Base-by-base conservation (phyloP, 2,888 invertebrate species). In the Lamellibrachia satsuma region DNA sequence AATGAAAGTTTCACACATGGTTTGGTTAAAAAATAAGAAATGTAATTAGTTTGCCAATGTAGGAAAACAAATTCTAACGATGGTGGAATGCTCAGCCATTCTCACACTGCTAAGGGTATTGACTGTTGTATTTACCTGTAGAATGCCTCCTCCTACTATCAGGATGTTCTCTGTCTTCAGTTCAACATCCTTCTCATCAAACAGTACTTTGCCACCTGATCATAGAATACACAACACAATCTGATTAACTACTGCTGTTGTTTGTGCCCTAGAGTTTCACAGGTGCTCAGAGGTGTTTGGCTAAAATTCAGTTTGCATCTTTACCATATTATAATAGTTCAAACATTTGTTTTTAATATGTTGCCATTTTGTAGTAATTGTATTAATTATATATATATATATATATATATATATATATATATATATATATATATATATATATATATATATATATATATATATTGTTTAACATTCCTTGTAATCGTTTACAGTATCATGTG, bases 161-260 rank as follows among this genome's bases (percentile, higher is more conserved):
- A 96, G 95, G 39, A 96, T 96, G 92, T 95, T 95, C 92, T 96
- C 95, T 52, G 96, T 94, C 52, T 96, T 93, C 51, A 96, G 94
- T 90, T 96, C 95, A 3, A 96, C 93, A 93, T 96, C 95, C 90
- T 94, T 94, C 91, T 95, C 95, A 92, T 96, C 96, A 95, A 96
- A 96, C 52, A 96, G 95, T 92, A 96, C 93, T 90, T 94, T 94
- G 15, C 96, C 96, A 51, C 95, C 95, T 94, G 92, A 90, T 92
- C 3, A 75, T n/a, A 75, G n/a, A 75, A 75, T 1, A 75, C 2
- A 15, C 6, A 75, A 15, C 11, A 60, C 60, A 9, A 60, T 15
- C 15, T 15, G 75, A 75, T 75, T 75, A 75, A 75, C 75, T 75
- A n/a, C 55, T 55, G 55, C 55, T 55, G 9, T 55, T 9, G 55